Conservation (phyloP, 2,797 vertebrate species). For the Caiman crocodilus region DNA sequence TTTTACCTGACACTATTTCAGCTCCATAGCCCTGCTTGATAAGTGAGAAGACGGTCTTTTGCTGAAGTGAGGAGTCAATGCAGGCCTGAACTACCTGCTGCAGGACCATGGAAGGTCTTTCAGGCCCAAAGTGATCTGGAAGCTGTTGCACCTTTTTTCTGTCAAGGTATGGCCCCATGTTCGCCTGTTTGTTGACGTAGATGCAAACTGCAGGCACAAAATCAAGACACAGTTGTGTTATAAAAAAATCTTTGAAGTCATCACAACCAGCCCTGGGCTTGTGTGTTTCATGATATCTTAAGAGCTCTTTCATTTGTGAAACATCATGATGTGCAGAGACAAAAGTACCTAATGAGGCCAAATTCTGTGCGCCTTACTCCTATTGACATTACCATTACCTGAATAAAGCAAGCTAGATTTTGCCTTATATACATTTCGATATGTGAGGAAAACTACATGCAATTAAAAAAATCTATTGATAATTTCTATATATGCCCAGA, state of each 20-base stretch:
- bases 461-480: neutral
- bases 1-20: slow-evolving; percentile 94
- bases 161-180: slow-evolving; percentile 93
- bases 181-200: slow-evolving; percentile 96
- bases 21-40: slow-evolving; percentile 95
- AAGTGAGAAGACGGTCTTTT: slow-evolving; percentile 94
- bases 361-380: neutral
- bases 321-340: accelerated
- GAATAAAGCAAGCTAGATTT: neutral
- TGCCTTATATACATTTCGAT: neutral
- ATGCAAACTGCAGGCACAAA: slow-evolving; percentile 89
- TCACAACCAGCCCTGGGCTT: neutral
- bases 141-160: slow-evolving; percentile 95
- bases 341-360: neutral
- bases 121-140: slow-evolving; percentile 94
- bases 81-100: slow-evolving; percentile 97
- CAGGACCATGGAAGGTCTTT: slow-evolving; percentile 89
- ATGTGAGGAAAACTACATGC: neutral
- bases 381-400: neutral
- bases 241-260: neutral
- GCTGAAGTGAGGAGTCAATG: slow-evolving; percentile 95
- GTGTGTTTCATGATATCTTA: neutral
- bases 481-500: neutral
- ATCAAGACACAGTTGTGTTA: neutral
- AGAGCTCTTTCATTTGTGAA: neutral